These are phyloP conservation scores for Antennarius maculatus DNA, from an alignment of 2,797 vertebrate species.

Conservation along the genomic window DNA sequence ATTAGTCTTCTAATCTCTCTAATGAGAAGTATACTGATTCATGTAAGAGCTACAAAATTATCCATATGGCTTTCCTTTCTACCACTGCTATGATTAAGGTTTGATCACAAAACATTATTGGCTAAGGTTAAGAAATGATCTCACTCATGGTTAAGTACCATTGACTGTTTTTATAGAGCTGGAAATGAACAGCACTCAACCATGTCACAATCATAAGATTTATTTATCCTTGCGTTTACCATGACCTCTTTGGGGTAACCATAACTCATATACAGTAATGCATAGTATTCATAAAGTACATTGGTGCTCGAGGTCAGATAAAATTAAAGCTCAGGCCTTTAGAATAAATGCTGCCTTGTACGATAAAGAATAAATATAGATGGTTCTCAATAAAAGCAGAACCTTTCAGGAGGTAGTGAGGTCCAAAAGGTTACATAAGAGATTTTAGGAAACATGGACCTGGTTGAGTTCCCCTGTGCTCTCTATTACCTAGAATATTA, in stretches of 20 bases:
- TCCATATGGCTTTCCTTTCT: neutral
- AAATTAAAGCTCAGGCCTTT: neutral
- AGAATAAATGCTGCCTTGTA: neutral
- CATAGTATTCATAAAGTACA: neutral
- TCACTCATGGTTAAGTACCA: neutral
- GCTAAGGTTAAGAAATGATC: neutral
- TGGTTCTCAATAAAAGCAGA: conserved; percentile 25
- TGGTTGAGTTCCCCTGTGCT: conserved; percentile 29
- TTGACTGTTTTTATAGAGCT: neutral
- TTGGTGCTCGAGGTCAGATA: neutral
- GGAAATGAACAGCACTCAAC: conserved; percentile 7
- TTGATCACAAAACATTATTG: neutral
- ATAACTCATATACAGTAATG: neutral
- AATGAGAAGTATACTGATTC: neutral
- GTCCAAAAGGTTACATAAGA: too few species aligned
- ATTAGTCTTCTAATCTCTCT: too few species aligned
- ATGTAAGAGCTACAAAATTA: neutral
- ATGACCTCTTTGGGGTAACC: neutral
- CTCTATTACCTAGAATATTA: conserved; percentile 50
- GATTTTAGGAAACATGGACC: conserved; percentile 4
- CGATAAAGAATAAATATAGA: neutral
- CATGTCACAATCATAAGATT: neutral
- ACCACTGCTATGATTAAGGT: neutral
- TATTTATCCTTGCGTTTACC: neutral
- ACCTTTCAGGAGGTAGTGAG: conserved; percentile 1